Conservation (phyloP, 2,797 vertebrate genomes). For the Parauchenoglanis ngamensis region DNA sequence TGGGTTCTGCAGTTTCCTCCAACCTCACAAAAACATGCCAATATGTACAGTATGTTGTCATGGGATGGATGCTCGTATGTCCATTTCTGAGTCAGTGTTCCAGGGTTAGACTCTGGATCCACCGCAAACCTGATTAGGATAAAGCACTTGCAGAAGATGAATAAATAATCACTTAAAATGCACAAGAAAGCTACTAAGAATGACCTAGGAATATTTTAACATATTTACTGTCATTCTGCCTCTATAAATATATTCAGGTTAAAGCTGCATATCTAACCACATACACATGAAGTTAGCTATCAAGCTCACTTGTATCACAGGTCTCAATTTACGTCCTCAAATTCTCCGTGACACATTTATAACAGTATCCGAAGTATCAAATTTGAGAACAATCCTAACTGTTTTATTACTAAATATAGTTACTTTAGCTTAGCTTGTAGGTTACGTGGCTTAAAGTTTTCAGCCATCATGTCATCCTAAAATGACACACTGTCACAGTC, state of each 20-base stretch:
- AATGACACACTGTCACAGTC: too few relatives aligned
- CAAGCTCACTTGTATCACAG: neutral
- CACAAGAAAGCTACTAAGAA: neutral
- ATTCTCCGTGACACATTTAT: neutral
- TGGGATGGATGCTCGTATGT: neutral
- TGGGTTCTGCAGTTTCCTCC: neutral
- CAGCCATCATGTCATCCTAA: neutral
- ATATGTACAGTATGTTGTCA: too few relatives aligned
- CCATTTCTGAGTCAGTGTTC: neutral
- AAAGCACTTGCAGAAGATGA: neutral
- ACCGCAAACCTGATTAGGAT: neutral
- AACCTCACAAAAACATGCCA: neutral
- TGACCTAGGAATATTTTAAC: neutral
- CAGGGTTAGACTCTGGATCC: neutral
- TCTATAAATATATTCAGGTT: neutral
- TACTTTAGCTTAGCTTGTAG: neutral
- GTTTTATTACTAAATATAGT: too few relatives aligned
- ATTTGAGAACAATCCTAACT: neutral
- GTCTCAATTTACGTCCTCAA: neutral
- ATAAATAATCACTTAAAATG: neutral
- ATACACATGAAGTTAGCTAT: neutral
- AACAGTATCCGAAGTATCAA: neutral
- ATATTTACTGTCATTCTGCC: neutral
- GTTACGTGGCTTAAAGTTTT: neutral
- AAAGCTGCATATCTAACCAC: neutral